A percentile compares a stretch with the other conserved stretches of the same genome.
phyloP scores from a whole-genome alignment of 2,113 vertebrate species.

The Corvus hawaiiensis region DNA sequence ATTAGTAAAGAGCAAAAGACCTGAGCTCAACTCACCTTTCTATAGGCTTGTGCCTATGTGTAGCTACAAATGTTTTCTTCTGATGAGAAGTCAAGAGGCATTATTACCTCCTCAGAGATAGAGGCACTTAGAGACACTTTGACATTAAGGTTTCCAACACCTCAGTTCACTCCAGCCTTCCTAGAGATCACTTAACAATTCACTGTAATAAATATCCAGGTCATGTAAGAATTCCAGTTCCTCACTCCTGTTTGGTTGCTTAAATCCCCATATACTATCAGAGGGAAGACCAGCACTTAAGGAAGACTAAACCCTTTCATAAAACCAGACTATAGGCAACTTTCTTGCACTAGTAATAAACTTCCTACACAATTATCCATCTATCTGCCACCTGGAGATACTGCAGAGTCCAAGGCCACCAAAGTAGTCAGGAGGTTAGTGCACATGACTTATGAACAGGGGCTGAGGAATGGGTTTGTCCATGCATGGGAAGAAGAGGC shows the following conservation, averaged over 20 bases:
- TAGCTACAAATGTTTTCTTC: not conserved
- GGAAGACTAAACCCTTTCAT: not conserved
- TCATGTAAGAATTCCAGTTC: not conserved
- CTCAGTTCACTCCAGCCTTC: not conserved
- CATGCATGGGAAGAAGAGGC: not conserved
- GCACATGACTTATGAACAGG: not conserved
- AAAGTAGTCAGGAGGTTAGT: not conserved
- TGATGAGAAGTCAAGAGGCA: not conserved
- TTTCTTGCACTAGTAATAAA: not conserved
- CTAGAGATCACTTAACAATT: not conserved
- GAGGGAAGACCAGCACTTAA: not conserved
- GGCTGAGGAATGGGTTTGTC: not conserved
- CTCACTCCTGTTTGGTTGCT: not conserved
- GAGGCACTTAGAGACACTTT: not conserved
- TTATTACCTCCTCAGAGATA: not conserved
- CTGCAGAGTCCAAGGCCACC: not conserved
- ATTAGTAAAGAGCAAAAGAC: not conserved
- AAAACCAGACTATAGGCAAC: not conserved
- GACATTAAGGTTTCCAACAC: not conserved
- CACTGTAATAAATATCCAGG: not conserved
- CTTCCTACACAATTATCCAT: not conserved
- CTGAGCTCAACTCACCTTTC: not conserved
- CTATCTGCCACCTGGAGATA: not conserved
- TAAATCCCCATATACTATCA: not conserved
- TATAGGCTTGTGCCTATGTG: not conserved